phyloP scores from a whole-genome alignment of 2,888 invertebrate species.

The Suillia variegata region DNA sequence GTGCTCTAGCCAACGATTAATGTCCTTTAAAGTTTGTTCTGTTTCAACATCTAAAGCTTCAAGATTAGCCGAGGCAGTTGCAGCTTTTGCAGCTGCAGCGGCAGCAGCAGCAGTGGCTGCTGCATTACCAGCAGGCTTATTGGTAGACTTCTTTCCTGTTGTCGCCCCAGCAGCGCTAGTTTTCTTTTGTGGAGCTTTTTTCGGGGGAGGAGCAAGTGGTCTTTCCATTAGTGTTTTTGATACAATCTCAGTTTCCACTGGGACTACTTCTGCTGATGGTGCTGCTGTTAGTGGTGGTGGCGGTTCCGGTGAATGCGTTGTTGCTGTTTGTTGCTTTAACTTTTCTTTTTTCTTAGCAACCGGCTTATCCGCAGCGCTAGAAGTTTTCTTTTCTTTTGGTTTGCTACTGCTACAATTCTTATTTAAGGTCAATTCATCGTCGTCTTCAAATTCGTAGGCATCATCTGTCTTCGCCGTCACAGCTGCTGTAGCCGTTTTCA shows the following conservation, averaged over 20 bases:
- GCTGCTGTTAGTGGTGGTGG: background rate
- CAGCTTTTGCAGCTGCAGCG: constrained; percentile 9
- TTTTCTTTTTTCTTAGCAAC: constrained; percentile 36
- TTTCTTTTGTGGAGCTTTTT: constrained; percentile 34
- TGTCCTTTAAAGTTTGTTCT: constrained; percentile 74
- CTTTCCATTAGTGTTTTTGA: background rate
- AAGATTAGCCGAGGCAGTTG: constrained; percentile 62
- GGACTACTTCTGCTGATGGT: background rate
- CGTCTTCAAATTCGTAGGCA: background rate
- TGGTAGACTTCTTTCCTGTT: constrained; percentile 28
- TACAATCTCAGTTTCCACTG: background rate
- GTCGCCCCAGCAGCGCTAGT: constrained; percentile 20
- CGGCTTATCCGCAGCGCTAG: constrained; percentile 41
- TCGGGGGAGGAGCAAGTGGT: constrained; percentile 15
- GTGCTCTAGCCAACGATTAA: constrained; percentile 87
- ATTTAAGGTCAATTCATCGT: background rate
- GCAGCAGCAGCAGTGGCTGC: constrained; percentile 26
- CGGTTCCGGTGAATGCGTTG: too few relatives aligned
- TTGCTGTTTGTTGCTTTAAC: constrained; percentile 14
- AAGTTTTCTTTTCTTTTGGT: constrained; percentile 47
- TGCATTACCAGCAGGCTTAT: constrained; percentile 29
- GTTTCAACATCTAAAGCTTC: constrained; percentile 75
- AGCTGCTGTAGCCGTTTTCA: background rate
- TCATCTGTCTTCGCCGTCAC: constrained; percentile 8
- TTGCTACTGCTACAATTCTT: too few relatives aligned